These are phyloP conservation scores for Drosophila triauraria DNA, from an alignment of 1,140 invertebrate species.

Conservation along the genomic window DNA sequence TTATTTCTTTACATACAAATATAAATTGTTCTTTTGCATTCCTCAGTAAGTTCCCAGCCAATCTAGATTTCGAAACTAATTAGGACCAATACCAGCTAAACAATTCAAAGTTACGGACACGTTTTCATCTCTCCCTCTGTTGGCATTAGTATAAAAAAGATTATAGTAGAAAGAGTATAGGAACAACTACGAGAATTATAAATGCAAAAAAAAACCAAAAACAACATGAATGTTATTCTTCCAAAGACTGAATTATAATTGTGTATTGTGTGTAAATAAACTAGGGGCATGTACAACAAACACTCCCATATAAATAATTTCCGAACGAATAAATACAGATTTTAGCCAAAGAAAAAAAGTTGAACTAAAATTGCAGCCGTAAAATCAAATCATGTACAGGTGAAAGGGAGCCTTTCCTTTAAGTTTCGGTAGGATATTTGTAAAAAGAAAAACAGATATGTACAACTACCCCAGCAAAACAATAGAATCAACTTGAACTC, in stretches of 20 bases:
- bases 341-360: conserved; percentile 35
- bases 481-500: conserved; percentile 25
- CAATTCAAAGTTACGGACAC: conserved; percentile 15
- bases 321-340: conserved; percentile 13
- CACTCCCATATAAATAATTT: conserved; percentile 21
- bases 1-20: background rate
- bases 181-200: conserved; percentile 25
- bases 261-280: conserved; percentile 78
- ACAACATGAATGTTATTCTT: conserved; percentile 80
- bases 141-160: conserved; percentile 20
- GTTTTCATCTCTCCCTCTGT: conserved; percentile 21
- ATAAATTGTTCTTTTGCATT: background rate
- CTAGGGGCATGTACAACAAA: conserved; percentile 45
- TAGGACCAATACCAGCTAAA: conserved; percentile 36
- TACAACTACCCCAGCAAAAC: conserved; percentile 22
- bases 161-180: conserved; percentile 29
- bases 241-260: conserved; percentile 81
- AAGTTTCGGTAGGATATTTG: conserved; percentile 14
- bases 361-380: conserved; percentile 8
- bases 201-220: conserved; percentile 47
- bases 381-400: conserved; percentile 44
- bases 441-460: conserved; percentile 15
- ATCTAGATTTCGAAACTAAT: conserved; percentile 24
- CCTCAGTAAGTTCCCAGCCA: background rate
- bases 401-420: conserved; percentile 15